Base-by-base conservation (phyloP, 2,888 invertebrate species). In the Empis livida region DNA sequence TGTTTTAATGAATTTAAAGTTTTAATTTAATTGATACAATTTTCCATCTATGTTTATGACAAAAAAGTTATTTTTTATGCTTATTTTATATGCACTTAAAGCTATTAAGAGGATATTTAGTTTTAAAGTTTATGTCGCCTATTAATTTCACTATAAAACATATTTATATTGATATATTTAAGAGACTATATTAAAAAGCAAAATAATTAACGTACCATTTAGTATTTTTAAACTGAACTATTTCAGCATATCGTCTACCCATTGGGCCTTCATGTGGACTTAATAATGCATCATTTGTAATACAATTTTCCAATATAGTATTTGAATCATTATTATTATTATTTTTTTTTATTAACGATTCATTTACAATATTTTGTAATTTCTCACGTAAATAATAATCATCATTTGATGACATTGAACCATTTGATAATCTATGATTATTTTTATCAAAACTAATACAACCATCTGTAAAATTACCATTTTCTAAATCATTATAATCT, bases 221-320 rank as follows among this genome's bases (percentile, higher is more conserved):
- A 32, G 54, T 52, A 46, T 56, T 55, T 55, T 69, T 69, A 55
- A 67, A 68, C 51, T 69, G 68, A 23, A 66, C 56, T 52, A 70
- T 68, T 55, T 70, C 69, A 45, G 68, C 69, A 53, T 70, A 70
- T 0, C 69, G 63, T 42, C 70, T 57, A 15, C 68, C 69, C 57
- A 70, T 60, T n/a, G 70, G 69, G 51, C 56, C 69, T 55, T 70
- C 69, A 55, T 68, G 66, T 10, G 70, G 69, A 58, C 69, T 70
- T 41, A 70, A 55, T 48, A 69, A 52, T 3, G 63, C 58, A 56
- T 68, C 68, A 42, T 52, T 0, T 13, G 56, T 49, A 44, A 51
- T 23, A 30, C 49, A 51, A 51, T 35, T 57, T 55, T 35, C 49
- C 45, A 35, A 48, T 45, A 42, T 30, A 47, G 39, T 45, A 46